A percentile compares a stretch with the other conserved stretches of the same genome.
phyloP scores from a whole-genome alignment of 2,797 vertebrate genomes.

The Periophthalmus magnuspinnatus region DNA sequence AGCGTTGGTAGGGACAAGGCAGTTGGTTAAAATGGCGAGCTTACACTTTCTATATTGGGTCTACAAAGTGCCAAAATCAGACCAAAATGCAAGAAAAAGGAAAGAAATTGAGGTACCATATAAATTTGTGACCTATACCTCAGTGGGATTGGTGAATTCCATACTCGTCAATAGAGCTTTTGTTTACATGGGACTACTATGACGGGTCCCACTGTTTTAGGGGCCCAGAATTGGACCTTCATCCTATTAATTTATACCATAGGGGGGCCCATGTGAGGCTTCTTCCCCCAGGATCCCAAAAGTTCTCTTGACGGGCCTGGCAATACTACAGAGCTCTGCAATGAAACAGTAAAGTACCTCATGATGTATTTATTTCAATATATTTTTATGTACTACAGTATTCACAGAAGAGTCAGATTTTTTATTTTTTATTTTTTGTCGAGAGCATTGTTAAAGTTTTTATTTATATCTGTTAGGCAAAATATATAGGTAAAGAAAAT shows the following conservation, averaged over 20 bases:
- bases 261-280: too few relatives aligned
- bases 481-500: too few relatives aligned
- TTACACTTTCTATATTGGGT: slow-evolving; percentile 75
- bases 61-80: slow-evolving; percentile 71
- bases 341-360: slow-evolving; percentile 12
- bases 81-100: slow-evolving; percentile 75
- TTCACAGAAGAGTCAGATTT: not conserved
- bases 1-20: slow-evolving; percentile 80
- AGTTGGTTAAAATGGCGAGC: slow-evolving; percentile 71
- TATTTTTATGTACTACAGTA: slow-evolving; percentile 9
- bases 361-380: slow-evolving; percentile 36
- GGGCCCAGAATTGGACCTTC: too few relatives aligned
- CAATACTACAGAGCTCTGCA: not conserved
- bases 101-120: slow-evolving; percentile 92
- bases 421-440: too few relatives aligned
- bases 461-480: too few relatives aligned
- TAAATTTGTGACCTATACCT: slow-evolving; percentile 87
- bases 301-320: slow-evolving; percentile 30
- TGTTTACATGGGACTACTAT: slow-evolving; percentile 78
- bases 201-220: slow-evolving; percentile 14
- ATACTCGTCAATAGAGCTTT: slow-evolving; percentile 83
- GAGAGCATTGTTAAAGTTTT: not conserved
- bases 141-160: slow-evolving; percentile 83
- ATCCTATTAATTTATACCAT: too few relatives aligned
- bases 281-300: too few relatives aligned